phyloP scores from a whole-genome alignment of 2,888 invertebrate species.

The Chaetogeoica ovagalla region DNA sequence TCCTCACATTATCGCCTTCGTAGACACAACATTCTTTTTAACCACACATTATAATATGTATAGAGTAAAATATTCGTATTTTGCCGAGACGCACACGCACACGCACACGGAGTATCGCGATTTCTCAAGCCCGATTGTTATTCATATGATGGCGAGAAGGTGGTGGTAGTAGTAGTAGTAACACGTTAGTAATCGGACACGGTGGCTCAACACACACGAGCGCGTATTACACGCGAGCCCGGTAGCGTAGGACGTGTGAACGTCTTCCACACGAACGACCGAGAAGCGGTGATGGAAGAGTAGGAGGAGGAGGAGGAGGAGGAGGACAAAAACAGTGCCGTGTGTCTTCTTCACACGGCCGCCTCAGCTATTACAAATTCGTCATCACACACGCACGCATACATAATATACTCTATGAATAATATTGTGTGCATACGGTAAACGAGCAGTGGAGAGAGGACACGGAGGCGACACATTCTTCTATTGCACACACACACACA shows the following conservation, averaged over 20 bases:
- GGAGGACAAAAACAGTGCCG: too few relatives aligned
- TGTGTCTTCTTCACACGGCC: slow-evolving; percentile 42
- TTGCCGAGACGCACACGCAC: neutral
- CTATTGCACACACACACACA: neutral
- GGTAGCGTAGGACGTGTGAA: slow-evolving; percentile 41
- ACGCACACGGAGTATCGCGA: neutral
- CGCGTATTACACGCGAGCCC: neutral
- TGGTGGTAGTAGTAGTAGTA: too few relatives aligned
- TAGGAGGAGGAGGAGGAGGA: too few relatives aligned
- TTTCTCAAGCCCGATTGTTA: slow-evolving; percentile 43
- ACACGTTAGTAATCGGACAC: slow-evolving; percentile 43
- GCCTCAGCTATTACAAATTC: slow-evolving; percentile 47
- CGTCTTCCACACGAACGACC: slow-evolving; percentile 15
- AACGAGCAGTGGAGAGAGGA: neutral
- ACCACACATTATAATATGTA: neutral
- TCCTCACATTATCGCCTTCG: neutral
- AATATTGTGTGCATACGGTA: slow-evolving; percentile 16
- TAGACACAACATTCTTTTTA: neutral
- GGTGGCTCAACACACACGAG: slow-evolving; percentile 24
- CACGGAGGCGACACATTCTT: slow-evolving; percentile 38
- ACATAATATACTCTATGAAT: neutral
- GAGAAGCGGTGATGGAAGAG: too few relatives aligned
- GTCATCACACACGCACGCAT: slow-evolving; percentile 19
- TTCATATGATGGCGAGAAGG: slow-evolving; percentile 26
- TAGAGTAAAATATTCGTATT: neutral